Evolutionary conservation across 2,113 vertebrate species (phyloP).

Genomic region (Nyctereutes procyonoides): DNA sequence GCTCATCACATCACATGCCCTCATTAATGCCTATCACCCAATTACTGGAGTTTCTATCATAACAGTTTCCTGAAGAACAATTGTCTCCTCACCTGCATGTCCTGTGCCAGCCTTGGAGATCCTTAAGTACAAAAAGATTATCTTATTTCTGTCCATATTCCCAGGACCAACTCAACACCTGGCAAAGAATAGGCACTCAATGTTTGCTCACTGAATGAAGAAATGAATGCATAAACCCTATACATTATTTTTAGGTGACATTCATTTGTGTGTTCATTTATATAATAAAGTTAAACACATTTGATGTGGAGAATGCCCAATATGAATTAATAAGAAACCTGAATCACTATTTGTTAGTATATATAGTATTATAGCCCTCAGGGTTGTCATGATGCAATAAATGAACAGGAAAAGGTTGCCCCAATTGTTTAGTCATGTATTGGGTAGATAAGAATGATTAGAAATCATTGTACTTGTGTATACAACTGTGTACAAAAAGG

Average conservation of each 20-base stretch:
- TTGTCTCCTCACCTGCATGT: background rate
- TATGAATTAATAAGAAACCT: conserved; percentile 9
- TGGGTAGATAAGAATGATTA: conserved; percentile 63
- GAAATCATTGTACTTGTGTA: conserved; percentile 12
- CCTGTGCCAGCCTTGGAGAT: background rate
- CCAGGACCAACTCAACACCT: background rate
- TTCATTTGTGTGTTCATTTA: background rate
- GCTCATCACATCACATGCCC: too few species aligned
- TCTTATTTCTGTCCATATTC: background rate
- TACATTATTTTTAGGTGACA: background rate
- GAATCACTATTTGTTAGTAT: conserved; percentile 31
- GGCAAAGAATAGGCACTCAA: background rate
- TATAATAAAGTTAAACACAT: background rate
- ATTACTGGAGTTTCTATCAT: background rate
- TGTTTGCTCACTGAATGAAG: background rate
- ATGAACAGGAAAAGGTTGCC: conserved; percentile 5
- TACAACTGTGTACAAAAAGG: background rate
- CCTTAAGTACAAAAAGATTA: background rate
- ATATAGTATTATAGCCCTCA: conserved; percentile 10
- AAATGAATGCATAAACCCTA: background rate
- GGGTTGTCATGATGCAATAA: background rate
- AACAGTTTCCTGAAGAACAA: background rate
- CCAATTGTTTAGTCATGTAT: conserved; percentile 26
- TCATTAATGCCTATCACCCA: too few species aligned
- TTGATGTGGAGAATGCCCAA: background rate